Evolutionary conservation across 2,113 vertebrate genomes (phyloP), one percentile per base, ranked within the genome.

Genomic region (Corythornis cristatus): DNA sequence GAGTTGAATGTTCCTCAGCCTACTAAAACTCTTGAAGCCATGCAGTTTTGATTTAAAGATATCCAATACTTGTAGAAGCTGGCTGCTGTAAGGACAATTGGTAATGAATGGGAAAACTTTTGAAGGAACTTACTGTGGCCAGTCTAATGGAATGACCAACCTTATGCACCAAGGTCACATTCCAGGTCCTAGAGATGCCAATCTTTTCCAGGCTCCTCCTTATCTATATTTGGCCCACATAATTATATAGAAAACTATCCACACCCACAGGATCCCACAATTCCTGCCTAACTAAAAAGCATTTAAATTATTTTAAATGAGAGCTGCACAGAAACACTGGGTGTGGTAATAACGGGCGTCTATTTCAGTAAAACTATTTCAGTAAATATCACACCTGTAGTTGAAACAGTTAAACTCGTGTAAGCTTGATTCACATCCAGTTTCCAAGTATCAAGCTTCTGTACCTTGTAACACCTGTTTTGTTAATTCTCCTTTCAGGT

Each of bases 221-320:
- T 96, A 96, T 95, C 95, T 91, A 95, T 91, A 95, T 91, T 95
- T 96, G 93, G 91, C 45, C 89, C 29, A 88, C 16, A 56, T 93
- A 96, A 96, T 96, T 96, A 97, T 61, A 96, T 75, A 94, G 94
- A 95, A 93, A 96, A 86, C 84, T 74, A 88, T 92, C 76, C 93
- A 85, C 96, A 94, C 94, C 95, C 92, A 95, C 90, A 93, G 91
- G 83, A 91, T 95, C 84, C 93, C 89, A 96, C 83, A 95, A 82
- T 92, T 81, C 85, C 79, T 83, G 80, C 66, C 92, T 91, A 95
- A 93, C 83, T 96, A 90, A 96, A 96, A 96, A 93, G 95, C 92
- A 94, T 96, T 90, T 94, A 70, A 96, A 95, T 96, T 86, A 92
- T 93, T 93, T 93, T 93, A 96, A 94, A 96, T 96, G 84, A 72